phyloP scores from a whole-genome alignment of 1,140 invertebrate species.

The Dufourea novaeangliae region DNA sequence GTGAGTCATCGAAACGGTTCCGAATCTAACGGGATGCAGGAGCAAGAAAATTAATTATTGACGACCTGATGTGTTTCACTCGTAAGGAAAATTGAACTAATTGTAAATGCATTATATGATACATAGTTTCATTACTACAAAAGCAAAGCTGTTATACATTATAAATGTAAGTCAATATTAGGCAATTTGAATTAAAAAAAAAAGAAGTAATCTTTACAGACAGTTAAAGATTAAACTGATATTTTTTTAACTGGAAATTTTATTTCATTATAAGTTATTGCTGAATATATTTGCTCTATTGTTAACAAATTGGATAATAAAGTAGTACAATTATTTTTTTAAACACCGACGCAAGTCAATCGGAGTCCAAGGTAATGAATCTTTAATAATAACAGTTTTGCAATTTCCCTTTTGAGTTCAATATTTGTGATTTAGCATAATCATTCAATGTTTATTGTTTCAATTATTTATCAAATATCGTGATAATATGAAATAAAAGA shows the following conservation, averaged over 20 bases:
- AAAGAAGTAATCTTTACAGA: slow-evolving; percentile 14
- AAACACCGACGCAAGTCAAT: slow-evolving; percentile 1
- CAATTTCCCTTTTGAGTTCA: slow-evolving; percentile 50
- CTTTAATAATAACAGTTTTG: slow-evolving; percentile 44
- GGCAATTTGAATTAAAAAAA: slow-evolving; percentile 17
- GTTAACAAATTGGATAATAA: slow-evolving; percentile 29
- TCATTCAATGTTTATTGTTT: slow-evolving; percentile 53
- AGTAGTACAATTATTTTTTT: slow-evolving; percentile 26
- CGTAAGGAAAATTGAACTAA: slow-evolving; percentile 53
- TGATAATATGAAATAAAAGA: slow-evolving; percentile 40
- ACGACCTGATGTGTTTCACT: slow-evolving; percentile 47
- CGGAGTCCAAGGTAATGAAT: neutral
- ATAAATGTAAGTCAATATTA: slow-evolving; percentile 41
- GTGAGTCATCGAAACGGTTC: slow-evolving; percentile 69
- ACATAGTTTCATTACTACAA: slow-evolving; percentile 27
- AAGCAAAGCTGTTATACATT: slow-evolving; percentile 45
- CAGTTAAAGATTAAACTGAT: slow-evolving; percentile 22
- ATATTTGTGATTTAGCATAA: slow-evolving; percentile 63
- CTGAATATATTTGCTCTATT: slow-evolving; percentile 1
- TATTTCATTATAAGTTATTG: slow-evolving; percentile 25
- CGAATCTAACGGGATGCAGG: slow-evolving; percentile 71
- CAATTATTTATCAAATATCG: slow-evolving; percentile 48
- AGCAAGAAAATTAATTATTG: slow-evolving; percentile 70
- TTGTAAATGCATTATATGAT: slow-evolving; percentile 42
- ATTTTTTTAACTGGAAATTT: slow-evolving; percentile 43